These are phyloP conservation scores for Scomber scombrus DNA, from an alignment of 2,113 vertebrate genomes.

Conservation along the genomic window DNA sequence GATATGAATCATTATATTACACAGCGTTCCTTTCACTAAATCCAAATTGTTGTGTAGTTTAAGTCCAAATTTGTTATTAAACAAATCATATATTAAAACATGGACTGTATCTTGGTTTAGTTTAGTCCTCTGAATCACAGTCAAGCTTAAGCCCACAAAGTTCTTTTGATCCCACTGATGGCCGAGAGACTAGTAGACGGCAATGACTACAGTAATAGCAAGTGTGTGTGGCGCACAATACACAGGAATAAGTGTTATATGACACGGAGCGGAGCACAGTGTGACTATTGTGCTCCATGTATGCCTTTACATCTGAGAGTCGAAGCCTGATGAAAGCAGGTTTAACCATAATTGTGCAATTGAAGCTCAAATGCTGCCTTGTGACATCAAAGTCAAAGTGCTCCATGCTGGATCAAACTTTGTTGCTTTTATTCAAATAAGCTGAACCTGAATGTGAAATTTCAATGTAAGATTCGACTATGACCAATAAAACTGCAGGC, in stretches of 20 bases:
- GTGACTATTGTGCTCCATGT: slow-evolving; percentile 66
- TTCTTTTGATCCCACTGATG: slow-evolving; percentile 49
- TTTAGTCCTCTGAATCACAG: not conserved
- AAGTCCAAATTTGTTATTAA: not conserved
- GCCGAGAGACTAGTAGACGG: not conserved
- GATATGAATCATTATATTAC: not conserved
- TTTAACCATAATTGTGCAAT: slow-evolving; percentile 57
- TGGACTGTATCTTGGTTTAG: not conserved
- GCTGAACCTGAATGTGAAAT: slow-evolving; percentile 11
- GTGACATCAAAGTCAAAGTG: slow-evolving; percentile 77
- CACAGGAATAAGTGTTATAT: slow-evolving; percentile 36
- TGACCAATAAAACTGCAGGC: slow-evolving; percentile 34
- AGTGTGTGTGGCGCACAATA: slow-evolving; percentile 6
- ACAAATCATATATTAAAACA: not conserved
- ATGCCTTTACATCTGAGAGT: slow-evolving; percentile 35
- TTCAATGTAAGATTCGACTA: not conserved
- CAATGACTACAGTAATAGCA: not conserved
- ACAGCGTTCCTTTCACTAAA: not conserved
- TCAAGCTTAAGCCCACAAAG: not conserved
- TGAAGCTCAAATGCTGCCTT: slow-evolving; percentile 16
- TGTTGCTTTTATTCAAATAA: slow-evolving; percentile 61
- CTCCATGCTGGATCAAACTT: slow-evolving; percentile 27
- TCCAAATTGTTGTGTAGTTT: not conserved
- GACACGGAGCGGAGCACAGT: slow-evolving; percentile 59
- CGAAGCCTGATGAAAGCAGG: slow-evolving; percentile 75